Conservation (phyloP, 2,888 invertebrate species). For the Didymodactylos carnosus region DNA sequence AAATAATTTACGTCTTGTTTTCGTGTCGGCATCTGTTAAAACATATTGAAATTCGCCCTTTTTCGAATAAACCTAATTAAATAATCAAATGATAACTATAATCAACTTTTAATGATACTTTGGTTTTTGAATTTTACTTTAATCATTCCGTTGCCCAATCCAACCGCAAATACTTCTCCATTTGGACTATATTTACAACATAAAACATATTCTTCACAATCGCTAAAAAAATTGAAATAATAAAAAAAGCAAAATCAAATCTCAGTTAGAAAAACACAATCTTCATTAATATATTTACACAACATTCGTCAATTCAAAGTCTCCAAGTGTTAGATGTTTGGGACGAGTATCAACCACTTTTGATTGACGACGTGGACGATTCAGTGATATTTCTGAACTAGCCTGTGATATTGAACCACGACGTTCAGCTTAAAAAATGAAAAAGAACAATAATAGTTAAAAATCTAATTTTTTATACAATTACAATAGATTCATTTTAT, state of each 20-base stretch:
- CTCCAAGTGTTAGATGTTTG: background rate
- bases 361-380: background rate
- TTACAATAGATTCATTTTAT: no score
- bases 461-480: no score
- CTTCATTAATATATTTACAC: background rate
- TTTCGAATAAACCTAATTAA: background rate
- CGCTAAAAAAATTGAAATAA: background rate
- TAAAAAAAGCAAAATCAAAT: no score
- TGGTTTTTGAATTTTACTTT: conserved; percentile 1
- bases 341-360: background rate
- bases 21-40: background rate
- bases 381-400: background rate
- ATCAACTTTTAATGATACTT: background rate
- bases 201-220: conserved; percentile 2
- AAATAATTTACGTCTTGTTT: background rate
- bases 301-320: background rate
- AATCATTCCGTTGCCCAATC: conserved; percentile 3
- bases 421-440: background rate
- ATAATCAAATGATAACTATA: background rate
- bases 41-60: background rate
- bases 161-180: conserved; percentile 10
- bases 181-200: conserved; percentile 9
- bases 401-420: background rate
- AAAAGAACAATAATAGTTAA: no score
- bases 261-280: background rate